Percentiles rank a stretch among this genome's conserved stretches.
These are phyloP conservation scores for Dendropsophus ebraccatus DNA, from an alignment of 2,113 vertebrate species.

Conservation along the genomic window DNA sequence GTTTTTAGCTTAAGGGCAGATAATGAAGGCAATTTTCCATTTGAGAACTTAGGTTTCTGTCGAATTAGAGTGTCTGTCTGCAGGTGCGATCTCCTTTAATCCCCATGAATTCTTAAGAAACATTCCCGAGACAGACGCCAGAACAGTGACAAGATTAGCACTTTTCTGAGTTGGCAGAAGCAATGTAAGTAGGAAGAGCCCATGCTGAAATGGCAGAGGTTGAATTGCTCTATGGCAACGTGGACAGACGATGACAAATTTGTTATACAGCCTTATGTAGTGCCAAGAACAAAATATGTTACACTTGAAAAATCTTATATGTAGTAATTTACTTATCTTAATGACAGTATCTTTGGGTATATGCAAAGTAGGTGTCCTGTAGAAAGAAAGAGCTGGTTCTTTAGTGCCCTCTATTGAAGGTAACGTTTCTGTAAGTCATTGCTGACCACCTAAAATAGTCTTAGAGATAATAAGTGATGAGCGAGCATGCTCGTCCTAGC, in stretches of 20 bases:
- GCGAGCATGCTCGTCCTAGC: too few relatives aligned
- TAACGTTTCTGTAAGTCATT: too few relatives aligned
- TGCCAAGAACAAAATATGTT: too few relatives aligned
- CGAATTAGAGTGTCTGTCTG: constrained; percentile 71
- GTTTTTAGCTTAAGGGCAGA: constrained; percentile 67
- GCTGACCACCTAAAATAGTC: too few relatives aligned
- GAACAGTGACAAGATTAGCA: constrained; percentile 73
- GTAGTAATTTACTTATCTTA: too few relatives aligned
- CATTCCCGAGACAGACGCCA: constrained; percentile 71
- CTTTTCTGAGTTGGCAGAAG: constrained; percentile 56
- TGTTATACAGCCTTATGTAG: neutral
- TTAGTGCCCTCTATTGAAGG: too few relatives aligned
- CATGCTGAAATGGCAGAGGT: neutral
- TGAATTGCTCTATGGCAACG: neutral
- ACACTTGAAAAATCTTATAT: too few relatives aligned
- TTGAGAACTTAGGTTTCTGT: constrained; percentile 64
- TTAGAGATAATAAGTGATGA: too few relatives aligned
- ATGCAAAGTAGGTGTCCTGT: too few relatives aligned
- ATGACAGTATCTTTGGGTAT: too few relatives aligned
- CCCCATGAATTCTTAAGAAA: constrained; percentile 73
- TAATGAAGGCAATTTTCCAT: constrained; percentile 74
- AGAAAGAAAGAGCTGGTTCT: neutral
- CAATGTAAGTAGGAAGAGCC: neutral
- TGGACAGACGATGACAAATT: neutral
- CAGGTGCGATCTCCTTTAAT: constrained; percentile 75